phyloP scores from a whole-genome alignment of 1,140 invertebrate genomes.

The Drosophila gunungcola region DNA sequence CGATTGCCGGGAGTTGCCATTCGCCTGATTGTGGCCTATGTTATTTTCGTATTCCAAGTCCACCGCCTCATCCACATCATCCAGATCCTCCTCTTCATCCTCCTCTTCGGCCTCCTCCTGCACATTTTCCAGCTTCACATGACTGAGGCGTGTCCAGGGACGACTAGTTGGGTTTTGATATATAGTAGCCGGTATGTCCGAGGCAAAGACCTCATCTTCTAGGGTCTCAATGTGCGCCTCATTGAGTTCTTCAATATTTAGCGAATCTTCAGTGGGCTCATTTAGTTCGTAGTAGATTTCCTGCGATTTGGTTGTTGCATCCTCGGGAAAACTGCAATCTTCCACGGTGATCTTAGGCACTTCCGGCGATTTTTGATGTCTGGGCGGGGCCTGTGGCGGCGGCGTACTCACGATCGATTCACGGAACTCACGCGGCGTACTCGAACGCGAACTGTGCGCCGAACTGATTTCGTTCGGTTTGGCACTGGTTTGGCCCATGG shows the following conservation, averaged over 20 bases:
- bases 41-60: slow-evolving; percentile 56
- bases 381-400: slow-evolving; percentile 51
- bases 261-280: slow-evolving; percentile 8
- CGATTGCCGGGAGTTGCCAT: slow-evolving; percentile 58
- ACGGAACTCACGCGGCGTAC: slow-evolving; percentile 74
- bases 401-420: slow-evolving; percentile 62
- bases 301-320: slow-evolving; percentile 14
- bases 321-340: slow-evolving; percentile 64
- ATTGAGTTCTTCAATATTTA: slow-evolving; percentile 65
- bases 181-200: slow-evolving; percentile 70
- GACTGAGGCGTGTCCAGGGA: slow-evolving; percentile 71
- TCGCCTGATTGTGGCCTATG: slow-evolving; percentile 16
- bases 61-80: slow-evolving; percentile 47
- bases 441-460: slow-evolving; percentile 56
- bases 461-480: slow-evolving; percentile 65
- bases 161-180: slow-evolving; percentile 61
- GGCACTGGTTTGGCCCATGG: slow-evolving; percentile 76
- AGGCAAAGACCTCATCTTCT: slow-evolving; percentile 66
- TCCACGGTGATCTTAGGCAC: slow-evolving; percentile 77
- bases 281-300: slow-evolving; percentile 75
- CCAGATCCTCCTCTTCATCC: slow-evolving; percentile 53
- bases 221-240: slow-evolving; percentile 65
- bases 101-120: slow-evolving; percentile 74
- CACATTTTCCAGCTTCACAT: slow-evolving; percentile 77
- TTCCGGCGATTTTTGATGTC: slow-evolving; percentile 52